A percentile compares a stretch with the other conserved stretches of the same genome.
Evolutionary conservation across 2,888 invertebrate species (phyloP).

Genomic region (Monochamus alternatus): DNA sequence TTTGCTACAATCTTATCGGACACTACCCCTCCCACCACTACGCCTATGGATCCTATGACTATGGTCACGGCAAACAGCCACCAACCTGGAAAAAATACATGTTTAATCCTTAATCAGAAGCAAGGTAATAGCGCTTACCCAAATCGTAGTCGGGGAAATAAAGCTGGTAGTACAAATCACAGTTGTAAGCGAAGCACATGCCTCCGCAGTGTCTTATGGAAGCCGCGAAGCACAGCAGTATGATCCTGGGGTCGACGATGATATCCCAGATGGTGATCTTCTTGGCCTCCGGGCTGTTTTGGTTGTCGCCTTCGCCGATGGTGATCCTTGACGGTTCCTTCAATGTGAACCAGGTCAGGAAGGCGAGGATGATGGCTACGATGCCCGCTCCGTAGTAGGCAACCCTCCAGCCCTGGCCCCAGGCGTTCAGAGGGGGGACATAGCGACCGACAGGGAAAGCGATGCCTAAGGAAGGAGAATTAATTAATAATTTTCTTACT

Average conservation of each 20-base stretch:
- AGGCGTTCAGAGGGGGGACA: conserved; percentile 82
- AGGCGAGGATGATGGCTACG: conserved; percentile 81
- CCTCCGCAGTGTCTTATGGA: conserved; percentile 92
- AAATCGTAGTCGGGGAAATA: conserved; percentile 93
- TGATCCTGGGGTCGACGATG: conserved; percentile 83
- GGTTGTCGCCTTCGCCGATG: conserved; percentile 77
- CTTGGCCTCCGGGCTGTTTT: conserved; percentile 67
- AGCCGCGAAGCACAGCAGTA: conserved; percentile 88
- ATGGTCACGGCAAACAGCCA: conserved; percentile 93
- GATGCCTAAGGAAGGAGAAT: conserved; percentile 69
- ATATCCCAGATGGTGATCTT: conserved; percentile 82
- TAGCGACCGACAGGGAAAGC: conserved; percentile 94
- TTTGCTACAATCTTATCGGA: conserved; percentile 91
- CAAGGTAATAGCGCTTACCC: conserved; percentile 68
- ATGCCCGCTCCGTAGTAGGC: conserved; percentile 88
- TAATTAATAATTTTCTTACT: neutral
- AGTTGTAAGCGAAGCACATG: conserved; percentile 93
- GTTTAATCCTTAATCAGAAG: neutral
- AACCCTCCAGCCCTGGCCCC: conserved; percentile 87
- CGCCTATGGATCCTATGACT: conserved; percentile 81
- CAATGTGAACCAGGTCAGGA: conserved; percentile 82
- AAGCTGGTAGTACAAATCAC: conserved; percentile 89
- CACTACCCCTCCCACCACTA: conserved; percentile 82
- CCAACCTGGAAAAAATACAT: conserved; percentile 71
- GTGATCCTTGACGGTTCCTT: conserved; percentile 84